phyloP scores from a whole-genome alignment of 2,888 invertebrate genomes.

The Caenorhabditis sp. region DNA sequence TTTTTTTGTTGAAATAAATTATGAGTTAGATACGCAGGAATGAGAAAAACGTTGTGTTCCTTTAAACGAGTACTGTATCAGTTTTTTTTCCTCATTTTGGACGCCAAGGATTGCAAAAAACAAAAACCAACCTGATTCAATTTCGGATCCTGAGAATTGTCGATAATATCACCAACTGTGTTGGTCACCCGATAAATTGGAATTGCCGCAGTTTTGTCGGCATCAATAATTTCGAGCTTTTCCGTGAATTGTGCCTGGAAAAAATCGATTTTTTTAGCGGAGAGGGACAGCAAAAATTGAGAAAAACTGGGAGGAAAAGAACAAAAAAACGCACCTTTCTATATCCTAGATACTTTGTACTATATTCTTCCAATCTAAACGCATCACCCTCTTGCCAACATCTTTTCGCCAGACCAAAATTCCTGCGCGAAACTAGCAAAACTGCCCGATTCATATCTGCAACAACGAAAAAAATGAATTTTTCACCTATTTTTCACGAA shows the following conservation, averaged over 20 bases:
- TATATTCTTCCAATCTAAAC: slow-evolving; percentile 65
- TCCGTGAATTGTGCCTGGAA: slow-evolving; percentile 67
- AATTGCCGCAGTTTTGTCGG: slow-evolving; percentile 49
- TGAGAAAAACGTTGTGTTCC: too few species aligned
- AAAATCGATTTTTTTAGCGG: too few species aligned
- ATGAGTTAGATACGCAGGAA: too few species aligned
- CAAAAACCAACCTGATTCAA: slow-evolving; percentile 65
- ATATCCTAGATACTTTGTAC: slow-evolving; percentile 66
- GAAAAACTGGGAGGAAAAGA: neutral
- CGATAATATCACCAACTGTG: slow-evolving; percentile 63
- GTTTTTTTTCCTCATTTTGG: too few species aligned
- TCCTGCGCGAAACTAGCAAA: slow-evolving; percentile 17
- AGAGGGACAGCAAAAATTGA: too few species aligned
- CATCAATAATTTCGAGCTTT: slow-evolving; percentile 60
- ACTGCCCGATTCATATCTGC: slow-evolving; percentile 24
- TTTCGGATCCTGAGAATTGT: slow-evolving; percentile 59
- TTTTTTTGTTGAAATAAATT: too few species aligned
- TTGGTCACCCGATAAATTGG: slow-evolving; percentile 69
- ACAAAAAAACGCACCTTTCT: slow-evolving; percentile 52
- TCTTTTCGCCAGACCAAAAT: neutral
- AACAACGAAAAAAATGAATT: neutral
- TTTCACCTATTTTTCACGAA: neutral
- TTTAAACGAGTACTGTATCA: too few species aligned
- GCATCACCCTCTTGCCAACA: slow-evolving; percentile 48
- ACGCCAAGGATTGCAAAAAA: too few species aligned